phyloP scores from a whole-genome alignment of 1,140 invertebrate genomes.

The Drosophila pachea region DNA sequence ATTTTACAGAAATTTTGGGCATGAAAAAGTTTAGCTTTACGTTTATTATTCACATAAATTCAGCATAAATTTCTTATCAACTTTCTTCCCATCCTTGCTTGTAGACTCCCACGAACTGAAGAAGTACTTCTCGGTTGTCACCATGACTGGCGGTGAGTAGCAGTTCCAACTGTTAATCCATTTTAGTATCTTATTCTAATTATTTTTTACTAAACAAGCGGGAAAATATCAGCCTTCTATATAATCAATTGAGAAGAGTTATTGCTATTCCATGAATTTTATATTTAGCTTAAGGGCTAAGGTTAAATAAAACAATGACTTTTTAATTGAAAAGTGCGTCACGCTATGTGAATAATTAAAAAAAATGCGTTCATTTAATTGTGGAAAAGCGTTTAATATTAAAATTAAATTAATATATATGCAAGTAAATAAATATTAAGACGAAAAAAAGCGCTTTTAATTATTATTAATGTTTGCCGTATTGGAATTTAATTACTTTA shows the following conservation, averaged over 20 bases:
- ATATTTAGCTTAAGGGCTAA: conserved; percentile 24
- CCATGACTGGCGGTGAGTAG: conserved; percentile 46
- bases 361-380: conserved; percentile 17
- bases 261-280: conserved; percentile 3
- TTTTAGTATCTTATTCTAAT: background rate
- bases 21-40: conserved; percentile 1
- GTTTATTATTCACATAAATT: conserved; percentile 54
- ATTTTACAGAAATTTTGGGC: conserved; percentile 54
- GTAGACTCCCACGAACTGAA: conserved; percentile 14
- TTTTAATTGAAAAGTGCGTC: conserved; percentile 45
- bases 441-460: conserved; percentile 14
- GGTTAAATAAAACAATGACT: conserved; percentile 37
- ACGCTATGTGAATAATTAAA: conserved; percentile 46
- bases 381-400: conserved; percentile 6
- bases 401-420: conserved; percentile 40
- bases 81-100: conserved; percentile 52
- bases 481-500: conserved; percentile 69
- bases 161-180: background rate
- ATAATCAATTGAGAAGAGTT: conserved; percentile 9
- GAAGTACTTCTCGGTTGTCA: background rate
- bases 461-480: conserved; percentile 63
- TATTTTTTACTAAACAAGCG: background rate
- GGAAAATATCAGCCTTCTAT: background rate
- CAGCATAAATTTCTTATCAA: conserved; percentile 74
- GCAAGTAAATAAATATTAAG: conserved; percentile 31